Percentiles rank a stretch among this genome's conserved stretches.
Evolutionary conservation across 2,113 vertebrate genomes (phyloP).

Genomic region (Rousettus leschenaultii): DNA sequence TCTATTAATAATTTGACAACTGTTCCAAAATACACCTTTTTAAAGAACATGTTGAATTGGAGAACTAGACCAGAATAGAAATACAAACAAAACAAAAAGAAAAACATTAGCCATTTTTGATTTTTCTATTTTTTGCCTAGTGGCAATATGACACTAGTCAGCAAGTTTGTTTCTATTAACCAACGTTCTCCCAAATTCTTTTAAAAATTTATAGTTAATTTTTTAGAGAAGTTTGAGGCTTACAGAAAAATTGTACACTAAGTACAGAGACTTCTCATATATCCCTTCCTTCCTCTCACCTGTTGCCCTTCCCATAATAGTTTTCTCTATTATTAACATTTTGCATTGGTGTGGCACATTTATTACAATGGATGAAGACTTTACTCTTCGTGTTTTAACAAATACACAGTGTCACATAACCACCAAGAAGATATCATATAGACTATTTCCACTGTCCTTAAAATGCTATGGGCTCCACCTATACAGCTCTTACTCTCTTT

Average conservation of each 20-base stretch:
- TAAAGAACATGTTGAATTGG: conserved; percentile 36
- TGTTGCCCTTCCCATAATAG: accelerated
- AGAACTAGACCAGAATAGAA: conserved; percentile 51
- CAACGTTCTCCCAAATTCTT: not conserved
- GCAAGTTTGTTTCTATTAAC: conserved; percentile 4
- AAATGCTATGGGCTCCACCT: accelerated
- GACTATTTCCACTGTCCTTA: not conserved
- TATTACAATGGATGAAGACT: not conserved
- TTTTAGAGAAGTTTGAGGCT: not conserved
- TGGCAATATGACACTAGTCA: not conserved
- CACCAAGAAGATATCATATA: not conserved
- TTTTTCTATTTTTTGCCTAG: conserved; percentile 39
- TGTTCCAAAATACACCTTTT: conserved; percentile 54
- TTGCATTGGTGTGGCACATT: not conserved
- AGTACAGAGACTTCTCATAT: not conserved
- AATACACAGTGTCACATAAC: not conserved
- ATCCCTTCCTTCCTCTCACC: too few species aligned
- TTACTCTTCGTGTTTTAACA: not conserved
- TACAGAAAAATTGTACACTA: not conserved
- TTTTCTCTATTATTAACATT: not conserved
- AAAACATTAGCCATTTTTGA: not conserved
- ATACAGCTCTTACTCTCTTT: not conserved
- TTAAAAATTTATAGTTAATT: not conserved
- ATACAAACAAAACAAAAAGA: conserved; percentile 54
- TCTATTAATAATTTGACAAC: conserved; percentile 73